A percentile compares a stretch with the other conserved stretches of the same genome.
Conservation (phyloP, 2,113 vertebrate species). For the Vulpes vulpes region DNA sequence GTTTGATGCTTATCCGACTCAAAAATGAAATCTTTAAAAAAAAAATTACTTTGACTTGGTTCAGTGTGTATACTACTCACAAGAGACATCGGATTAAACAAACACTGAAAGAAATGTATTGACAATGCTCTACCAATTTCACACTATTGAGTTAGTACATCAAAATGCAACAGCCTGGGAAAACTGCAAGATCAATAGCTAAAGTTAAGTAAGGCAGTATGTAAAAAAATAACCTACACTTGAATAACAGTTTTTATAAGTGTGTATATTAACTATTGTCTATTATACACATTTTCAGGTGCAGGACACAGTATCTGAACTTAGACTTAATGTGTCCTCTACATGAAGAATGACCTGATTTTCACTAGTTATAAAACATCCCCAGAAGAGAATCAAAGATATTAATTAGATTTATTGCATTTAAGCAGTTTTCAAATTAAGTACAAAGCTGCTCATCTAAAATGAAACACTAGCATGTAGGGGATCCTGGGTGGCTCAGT, state of each 20-base stretch:
- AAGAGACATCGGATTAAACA: not conserved
- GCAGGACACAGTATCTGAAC: not conserved
- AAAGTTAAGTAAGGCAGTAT: not conserved
- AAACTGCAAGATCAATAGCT: not conserved
- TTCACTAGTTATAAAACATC: not conserved
- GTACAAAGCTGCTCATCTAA: not conserved
- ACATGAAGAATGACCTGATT: not conserved
- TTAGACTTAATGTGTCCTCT: not conserved
- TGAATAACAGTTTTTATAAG: not conserved
- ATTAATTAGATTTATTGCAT: not conserved
- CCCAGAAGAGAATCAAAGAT: not conserved
- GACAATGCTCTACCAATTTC: not conserved
- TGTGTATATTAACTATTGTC: not conserved
- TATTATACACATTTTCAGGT: not conserved
- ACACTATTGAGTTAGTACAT: not conserved
- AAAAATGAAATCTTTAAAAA: not conserved
- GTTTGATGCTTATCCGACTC: too few relatives aligned
- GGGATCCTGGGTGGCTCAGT: too few relatives aligned
- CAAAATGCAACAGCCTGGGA: not conserved
- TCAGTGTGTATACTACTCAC: not conserved
- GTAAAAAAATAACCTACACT: not conserved
- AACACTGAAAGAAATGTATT: not conserved
- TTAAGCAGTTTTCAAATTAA: not conserved
- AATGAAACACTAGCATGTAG: not conserved
- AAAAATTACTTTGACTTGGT: not conserved